Base-by-base conservation (phyloP, 2,113 vertebrate species). In the Heterotis niloticus region DNA sequence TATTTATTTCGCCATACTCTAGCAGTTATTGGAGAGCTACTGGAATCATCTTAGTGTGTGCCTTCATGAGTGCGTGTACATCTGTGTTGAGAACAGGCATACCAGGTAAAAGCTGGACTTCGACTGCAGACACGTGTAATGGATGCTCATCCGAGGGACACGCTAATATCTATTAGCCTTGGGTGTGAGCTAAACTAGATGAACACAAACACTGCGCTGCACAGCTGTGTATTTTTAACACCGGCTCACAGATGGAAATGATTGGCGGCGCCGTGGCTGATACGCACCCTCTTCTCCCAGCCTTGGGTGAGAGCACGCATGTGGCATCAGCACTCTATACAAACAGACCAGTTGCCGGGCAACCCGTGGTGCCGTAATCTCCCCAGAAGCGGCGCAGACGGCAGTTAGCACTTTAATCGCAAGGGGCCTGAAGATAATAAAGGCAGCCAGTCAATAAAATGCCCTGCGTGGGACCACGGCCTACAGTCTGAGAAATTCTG, bases 291-390 rank as follows among this genome's bases (percentile, higher is more conserved):
- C 20, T 54, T 20, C 51, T 18, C 17, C 44, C 1, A n/a, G 69
- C 10, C 69, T 5, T 23, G n/a, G 54, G 44, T 24, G 69, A 72
- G 10, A 23, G 29, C 44, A 71, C 69, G 52, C 44, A n/a, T n/a
- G 23, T 4, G 52, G 69, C 69, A 52, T 34, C 44, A 3, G 69
- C 69, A 20, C 12, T 2, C 59, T 16, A 20, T 20, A 62, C 13
- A 72, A 72, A 72, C 69, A 72, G 20, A 54, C 69, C 20, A 14
- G 69, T 72, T 72, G 69, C 69, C 51, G 54, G 51, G 69, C 69
- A 72, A 72, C 69, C n/a, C 20, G 44, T 5, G 18, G 69, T 23
- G 34, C 51, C 44, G 51, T 72, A 72, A 54, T 72, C 34, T 54
- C 51, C 69, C 44, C 69, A 72, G 69, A 72, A 72, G 69, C 20